Base-by-base conservation (phyloP, 2,113 vertebrate species). In the Egretta garzetta region DNA sequence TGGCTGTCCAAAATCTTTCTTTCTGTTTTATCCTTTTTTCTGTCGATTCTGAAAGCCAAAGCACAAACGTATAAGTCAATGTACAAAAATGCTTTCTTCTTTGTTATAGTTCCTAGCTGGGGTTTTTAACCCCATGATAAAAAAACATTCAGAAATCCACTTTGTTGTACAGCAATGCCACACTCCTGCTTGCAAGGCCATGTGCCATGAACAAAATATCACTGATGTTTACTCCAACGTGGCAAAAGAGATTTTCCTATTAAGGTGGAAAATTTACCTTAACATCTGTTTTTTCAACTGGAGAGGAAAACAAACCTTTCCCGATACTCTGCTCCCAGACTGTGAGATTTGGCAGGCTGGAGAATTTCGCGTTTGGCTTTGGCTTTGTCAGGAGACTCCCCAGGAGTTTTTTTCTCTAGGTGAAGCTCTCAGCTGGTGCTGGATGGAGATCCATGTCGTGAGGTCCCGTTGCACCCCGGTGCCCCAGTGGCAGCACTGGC, bases 1-100 rank as follows among this genome's bases (percentile, higher is more conserved):
- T 99, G 99, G 96, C 99, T 99, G 97, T 99, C 99, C 95, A 99
- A 97, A 97, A 99, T 99, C 98, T 99, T 99, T 94, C 99, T 98
- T 98, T 99, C 99, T 6, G 99, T 99, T 97, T 99, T 99, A 98
- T 99, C 99, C 88, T 99, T 99, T 98, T 99, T 99, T 72, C 99
- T 99, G 97, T 99, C 99, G 14, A 99, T 99, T 97, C 99, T 99
- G 97, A 87, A 98, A 97, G 90, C 47, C 96, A 88, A 93, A 81
- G 64, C 47, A 16, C 22, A 83, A 86, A 39, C 19, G 43, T 49
- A 24, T 35, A 60, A 93, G 89, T 56, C 79, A 58, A 71, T 5
- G 43, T 41, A 60, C 18, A 35, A 24, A 12, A 86, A 84, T 16
- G 20, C 15, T 70, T 80, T 52, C 35, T 53, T 84, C 37, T 66